Base-by-base conservation (phyloP, 2,797 vertebrate species). In the Gobionotothen gibberifrons region DNA sequence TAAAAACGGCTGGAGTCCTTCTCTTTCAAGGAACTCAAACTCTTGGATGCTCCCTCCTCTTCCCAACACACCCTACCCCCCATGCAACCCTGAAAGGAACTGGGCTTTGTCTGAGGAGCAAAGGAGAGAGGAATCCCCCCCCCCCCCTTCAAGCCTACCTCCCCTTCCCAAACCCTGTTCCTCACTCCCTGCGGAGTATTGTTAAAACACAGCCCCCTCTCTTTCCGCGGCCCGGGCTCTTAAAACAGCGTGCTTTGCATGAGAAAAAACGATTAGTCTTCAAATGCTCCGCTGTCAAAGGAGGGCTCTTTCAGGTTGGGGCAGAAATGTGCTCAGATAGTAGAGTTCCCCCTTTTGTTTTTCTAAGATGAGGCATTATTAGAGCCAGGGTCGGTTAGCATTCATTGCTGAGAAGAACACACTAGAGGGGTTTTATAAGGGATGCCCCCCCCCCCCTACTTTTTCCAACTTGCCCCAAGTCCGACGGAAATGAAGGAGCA, bases 191-290 rank as follows among this genome's bases (percentile, higher is more conserved):
- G 92, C 62, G 76, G 94, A 94, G 93, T 94, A 94, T 95, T 95
- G 93, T 95, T 95, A 92, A 94, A 94, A 94, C 90, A 93, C 89
- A 92, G 85, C 85, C 85, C 88, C 90, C 91, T 86, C 84, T 80
- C 87, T 82, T 82, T 86, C 83, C 61, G 69, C 21, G 78, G 87
- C 86, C 82, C 66, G 11, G 82, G 71, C 89, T 93, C 88, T 93
- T 94, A 94, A 94, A 94, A 92, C 92, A 93, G 89, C 87, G 58
- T 87, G 89, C 92, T 95, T 94, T 95, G 94, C 94, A 95, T 95
- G 90, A 95, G 92, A 95, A 95, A 94, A 94, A 93, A 92, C 90
- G 90, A 95, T 95, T 94, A 94, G 93, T 94, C 93, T 94, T 95
- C 91, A 93, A 93, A 94, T 94, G 91, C 88, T 85, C 79, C 62